phyloP scores from a whole-genome alignment of 2,797 vertebrate species.

The Crocodylus rhombifer region DNA sequence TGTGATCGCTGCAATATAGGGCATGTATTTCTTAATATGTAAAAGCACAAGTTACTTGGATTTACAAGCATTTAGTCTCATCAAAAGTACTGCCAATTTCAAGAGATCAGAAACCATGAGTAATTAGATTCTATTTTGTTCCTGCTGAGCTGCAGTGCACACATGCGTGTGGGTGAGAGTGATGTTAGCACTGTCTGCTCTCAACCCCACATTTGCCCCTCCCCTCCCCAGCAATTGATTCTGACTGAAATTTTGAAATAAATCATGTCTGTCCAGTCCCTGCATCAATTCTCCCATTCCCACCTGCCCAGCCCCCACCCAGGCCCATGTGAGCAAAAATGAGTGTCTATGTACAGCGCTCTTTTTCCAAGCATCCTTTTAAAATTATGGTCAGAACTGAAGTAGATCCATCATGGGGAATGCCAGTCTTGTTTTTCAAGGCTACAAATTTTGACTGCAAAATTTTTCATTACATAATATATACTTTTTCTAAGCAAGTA shows the following conservation, averaged over 20 bases:
- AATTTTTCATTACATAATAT: not conserved
- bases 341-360: not conserved
- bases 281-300: no score
- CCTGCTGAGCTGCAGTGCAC: no score
- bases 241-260: no score
- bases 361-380: not conserved
- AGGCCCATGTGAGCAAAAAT: not conserved
- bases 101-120: not conserved
- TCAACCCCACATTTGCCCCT: no score
- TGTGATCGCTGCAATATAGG: not conserved
- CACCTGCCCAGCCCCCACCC: no score
- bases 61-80: no score
- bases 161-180: no score
- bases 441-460: not conserved
- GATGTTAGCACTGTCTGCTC: no score
- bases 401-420: not conserved
- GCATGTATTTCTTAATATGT: not conserved
- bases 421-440: not conserved
- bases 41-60: not conserved
- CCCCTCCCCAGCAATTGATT: no score
- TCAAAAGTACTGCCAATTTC: not conserved
- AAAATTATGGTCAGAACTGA: not conserved
- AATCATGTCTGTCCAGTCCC: no score
- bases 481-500: conserved; percentile 12
- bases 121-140: no score